Evolutionary conservation across 1,140 invertebrate species (phyloP).

Genomic region (Drosophila miranda): DNA sequence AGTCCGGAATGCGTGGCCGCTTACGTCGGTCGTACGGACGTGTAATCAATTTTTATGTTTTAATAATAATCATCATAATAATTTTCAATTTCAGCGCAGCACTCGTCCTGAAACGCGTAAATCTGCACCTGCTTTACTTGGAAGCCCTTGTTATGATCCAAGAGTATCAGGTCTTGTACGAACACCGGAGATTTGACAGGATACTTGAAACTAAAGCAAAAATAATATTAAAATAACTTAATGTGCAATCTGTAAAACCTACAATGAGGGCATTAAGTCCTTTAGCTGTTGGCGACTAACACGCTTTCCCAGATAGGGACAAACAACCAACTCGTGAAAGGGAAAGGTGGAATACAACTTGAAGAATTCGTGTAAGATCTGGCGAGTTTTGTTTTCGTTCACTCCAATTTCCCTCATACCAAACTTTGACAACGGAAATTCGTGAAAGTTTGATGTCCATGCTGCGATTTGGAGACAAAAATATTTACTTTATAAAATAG

Average conservation of each 20-base stretch:
- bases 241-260: neutral
- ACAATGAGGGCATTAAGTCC: constrained; percentile 19
- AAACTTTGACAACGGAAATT: neutral
- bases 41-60: too few relatives aligned
- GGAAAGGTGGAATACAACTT: constrained; percentile 22
- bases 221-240: too few relatives aligned
- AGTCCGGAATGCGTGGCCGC: too few relatives aligned
- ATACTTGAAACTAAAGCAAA: constrained; percentile 4
- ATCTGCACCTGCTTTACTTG: neutral
- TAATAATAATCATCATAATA: too few relatives aligned
- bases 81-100: too few relatives aligned
- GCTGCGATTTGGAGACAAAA: constrained; percentile 10
- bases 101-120: fast-evolving
- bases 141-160: constrained; percentile 14
- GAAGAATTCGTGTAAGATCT: constrained; percentile 18
- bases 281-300: neutral
- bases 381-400: neutral
- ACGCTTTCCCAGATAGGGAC: constrained; percentile 29
- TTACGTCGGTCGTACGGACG: too few relatives aligned
- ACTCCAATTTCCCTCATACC: constrained; percentile 11
- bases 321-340: constrained; percentile 1
- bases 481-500: neutral
- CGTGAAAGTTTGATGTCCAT: constrained; percentile 7
- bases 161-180: constrained; percentile 26
- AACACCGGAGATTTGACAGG: neutral